phyloP scores from a whole-genome alignment of 2,888 invertebrate species.

The Eulithis prunata region DNA sequence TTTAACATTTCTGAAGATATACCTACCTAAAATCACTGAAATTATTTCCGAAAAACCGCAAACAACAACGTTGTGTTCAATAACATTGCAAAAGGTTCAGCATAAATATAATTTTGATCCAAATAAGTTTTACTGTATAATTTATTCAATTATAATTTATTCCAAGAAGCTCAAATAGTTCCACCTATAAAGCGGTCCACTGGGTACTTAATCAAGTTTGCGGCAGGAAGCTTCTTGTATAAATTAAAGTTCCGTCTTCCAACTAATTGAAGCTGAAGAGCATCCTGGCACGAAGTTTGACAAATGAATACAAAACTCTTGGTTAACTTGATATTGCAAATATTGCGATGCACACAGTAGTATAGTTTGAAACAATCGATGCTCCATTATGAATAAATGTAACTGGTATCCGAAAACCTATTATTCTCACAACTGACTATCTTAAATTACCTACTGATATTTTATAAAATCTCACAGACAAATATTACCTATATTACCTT shows the following conservation, averaged over 20 bases:
- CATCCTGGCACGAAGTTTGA: conserved; percentile 28
- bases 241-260: conserved; percentile 47
- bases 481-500: too few relatives aligned
- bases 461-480: too few relatives aligned
- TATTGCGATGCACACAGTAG: not conserved
- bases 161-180: not conserved
- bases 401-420: too few relatives aligned
- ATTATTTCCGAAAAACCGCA: too few relatives aligned
- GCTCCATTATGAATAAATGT: not conserved
- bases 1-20: too few relatives aligned
- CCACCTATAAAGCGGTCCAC: not conserved
- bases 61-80: too few relatives aligned
- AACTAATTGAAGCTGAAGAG: conserved; percentile 39
- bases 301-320: conserved; percentile 24
- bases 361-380: conserved; percentile 3
- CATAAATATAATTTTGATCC: too few relatives aligned
- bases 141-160: conserved; percentile 4
- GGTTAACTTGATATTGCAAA: conserved; percentile 19
- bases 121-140: too few relatives aligned
- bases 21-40: too few relatives aligned
- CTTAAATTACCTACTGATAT: too few relatives aligned
- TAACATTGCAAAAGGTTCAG: too few relatives aligned
- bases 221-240: conserved; percentile 45
- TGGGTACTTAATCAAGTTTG: conserved; percentile 34
- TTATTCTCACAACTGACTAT: too few relatives aligned